Conservation (phyloP, 2,888 invertebrate species). For the Cabera pusaria region DNA sequence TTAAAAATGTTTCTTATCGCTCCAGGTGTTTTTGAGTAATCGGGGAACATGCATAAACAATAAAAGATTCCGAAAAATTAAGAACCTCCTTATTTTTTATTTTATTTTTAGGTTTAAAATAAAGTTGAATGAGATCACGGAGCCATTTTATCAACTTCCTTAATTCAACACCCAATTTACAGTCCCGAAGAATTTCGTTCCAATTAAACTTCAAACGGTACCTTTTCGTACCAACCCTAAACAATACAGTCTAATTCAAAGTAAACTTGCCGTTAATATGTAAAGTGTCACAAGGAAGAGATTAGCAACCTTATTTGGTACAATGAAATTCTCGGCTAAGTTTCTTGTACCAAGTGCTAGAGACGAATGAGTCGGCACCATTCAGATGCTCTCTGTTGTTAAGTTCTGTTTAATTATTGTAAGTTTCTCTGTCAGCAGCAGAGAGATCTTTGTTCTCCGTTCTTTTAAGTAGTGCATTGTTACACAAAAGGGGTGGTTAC, state of each 20-base stretch:
- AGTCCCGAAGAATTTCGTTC: too few relatives aligned
- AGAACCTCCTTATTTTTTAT: too few relatives aligned
- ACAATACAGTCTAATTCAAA: slow-evolving; percentile 31
- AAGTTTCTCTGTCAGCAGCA: slow-evolving; percentile 34
- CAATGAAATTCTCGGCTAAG: slow-evolving; percentile 47
- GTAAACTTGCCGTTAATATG: slow-evolving; percentile 54
- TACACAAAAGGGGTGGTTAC: too few relatives aligned
- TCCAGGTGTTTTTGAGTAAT: too few relatives aligned
- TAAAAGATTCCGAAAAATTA: too few relatives aligned
- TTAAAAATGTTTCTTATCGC: too few relatives aligned
- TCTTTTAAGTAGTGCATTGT: too few relatives aligned
- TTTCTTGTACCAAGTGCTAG: slow-evolving; percentile 34
- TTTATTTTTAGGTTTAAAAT: too few relatives aligned
- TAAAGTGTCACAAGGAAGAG: slow-evolving; percentile 56
- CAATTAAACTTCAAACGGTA: too few relatives aligned
- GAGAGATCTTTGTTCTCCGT: slow-evolving; percentile 35
- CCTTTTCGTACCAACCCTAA: too few relatives aligned
- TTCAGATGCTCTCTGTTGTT: slow-evolving; percentile 29
- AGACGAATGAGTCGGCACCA: slow-evolving; percentile 35
- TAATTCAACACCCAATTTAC: not conserved
- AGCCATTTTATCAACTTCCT: slow-evolving; percentile 3
- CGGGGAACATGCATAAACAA: too few relatives aligned
- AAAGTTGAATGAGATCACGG: too few relatives aligned
- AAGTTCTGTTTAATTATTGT: slow-evolving; percentile 36
- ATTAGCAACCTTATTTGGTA: slow-evolving; percentile 56